Evolutionary conservation across 2,113 vertebrate genomes (phyloP), one percentile per base, ranked within the genome.

Genomic region (Sardina pilchardus): DNA sequence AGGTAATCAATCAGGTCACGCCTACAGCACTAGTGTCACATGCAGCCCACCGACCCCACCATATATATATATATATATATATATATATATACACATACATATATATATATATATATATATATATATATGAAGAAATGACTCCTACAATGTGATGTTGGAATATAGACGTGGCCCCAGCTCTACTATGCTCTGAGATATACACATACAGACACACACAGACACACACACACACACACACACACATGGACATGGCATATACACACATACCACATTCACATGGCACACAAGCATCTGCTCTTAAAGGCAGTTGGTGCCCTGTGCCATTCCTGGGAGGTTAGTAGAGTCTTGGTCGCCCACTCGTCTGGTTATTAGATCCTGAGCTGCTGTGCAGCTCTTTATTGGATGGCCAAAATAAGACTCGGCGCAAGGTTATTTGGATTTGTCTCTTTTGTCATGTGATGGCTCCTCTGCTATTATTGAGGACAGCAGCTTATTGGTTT

Each of bases 281-380:
- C 47, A 48, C 82, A 30, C 24, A 19, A 5, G 19, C 50, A 21
- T 21, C 53, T 59, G 19, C 53, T 24, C 8, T 4, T 81, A 53
- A 83, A 53, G 39, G 48, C 36, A 39, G 84, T 53, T 0, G 2
- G 26, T 30, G 63, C n/a, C 48, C 56, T 39, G 17, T 81, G 42
- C 16, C 44, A 39, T 67, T 86, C 53, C 85, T 86, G 19, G 81
- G 82, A 87, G 86, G 87, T 83, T 83, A 85, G 34, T 6, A 34
- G 59, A 85, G 75, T 88, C 87, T 88, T 56, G 19, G 4, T 87
- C 30, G 36, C 44, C 85, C 85, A 82, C 75, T 83, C n/a, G 85
- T 86, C 81, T 82, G 86, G 90, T 91, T 92, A 90, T 91, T 90
- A 84, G 88, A 86, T 91, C 90, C 85, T 85, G 86, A 89, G 86